These are phyloP conservation scores for Entomyzon cyanotis DNA, from an alignment of 2,113 vertebrate species.

Conservation along the genomic window DNA sequence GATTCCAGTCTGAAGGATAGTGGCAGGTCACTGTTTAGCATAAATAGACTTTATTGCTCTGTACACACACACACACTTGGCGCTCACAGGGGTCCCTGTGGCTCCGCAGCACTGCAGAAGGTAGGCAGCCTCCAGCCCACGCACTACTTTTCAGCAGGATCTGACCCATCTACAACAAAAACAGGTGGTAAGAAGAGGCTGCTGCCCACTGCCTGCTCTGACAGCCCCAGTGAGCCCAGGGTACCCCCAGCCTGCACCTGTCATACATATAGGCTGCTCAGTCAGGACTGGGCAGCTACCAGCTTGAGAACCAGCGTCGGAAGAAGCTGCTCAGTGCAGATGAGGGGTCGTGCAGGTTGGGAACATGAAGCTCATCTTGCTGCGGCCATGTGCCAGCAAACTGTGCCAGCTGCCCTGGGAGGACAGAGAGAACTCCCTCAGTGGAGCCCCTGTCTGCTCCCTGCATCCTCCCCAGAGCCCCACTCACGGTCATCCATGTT, in stretches of 20 bases:
- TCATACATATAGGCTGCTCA: not conserved
- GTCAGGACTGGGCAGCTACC: not conserved
- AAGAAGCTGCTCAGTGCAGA: slow-evolving; percentile 65
- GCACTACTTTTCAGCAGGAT: not conserved
- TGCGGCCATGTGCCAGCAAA: fast-evolving
- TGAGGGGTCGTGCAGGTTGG: not conserved
- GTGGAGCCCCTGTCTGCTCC: fast-evolving
- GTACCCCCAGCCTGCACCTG: not conserved
- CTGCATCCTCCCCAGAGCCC: fast-evolving
- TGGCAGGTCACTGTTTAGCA: not conserved
- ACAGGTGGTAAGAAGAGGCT: not conserved
- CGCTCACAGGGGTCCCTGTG: not conserved
- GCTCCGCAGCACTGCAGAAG: fast-evolving
- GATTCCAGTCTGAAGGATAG: not conserved
- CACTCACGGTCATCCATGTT: slow-evolving; percentile 44
- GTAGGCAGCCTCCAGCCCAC: not conserved
- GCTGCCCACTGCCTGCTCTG: not conserved
- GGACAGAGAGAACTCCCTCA: not conserved
- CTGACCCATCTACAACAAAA: not conserved
- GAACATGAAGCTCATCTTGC: not conserved
- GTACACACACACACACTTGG: not conserved
- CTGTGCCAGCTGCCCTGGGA: not conserved
- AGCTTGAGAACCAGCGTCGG: slow-evolving; percentile 66
- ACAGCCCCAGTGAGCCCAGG: fast-evolving
- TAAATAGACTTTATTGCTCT: slow-evolving; percentile 77